Evolutionary conservation across 2,113 vertebrate genomes (phyloP).

Genomic region (Phycodurus eques): DNA sequence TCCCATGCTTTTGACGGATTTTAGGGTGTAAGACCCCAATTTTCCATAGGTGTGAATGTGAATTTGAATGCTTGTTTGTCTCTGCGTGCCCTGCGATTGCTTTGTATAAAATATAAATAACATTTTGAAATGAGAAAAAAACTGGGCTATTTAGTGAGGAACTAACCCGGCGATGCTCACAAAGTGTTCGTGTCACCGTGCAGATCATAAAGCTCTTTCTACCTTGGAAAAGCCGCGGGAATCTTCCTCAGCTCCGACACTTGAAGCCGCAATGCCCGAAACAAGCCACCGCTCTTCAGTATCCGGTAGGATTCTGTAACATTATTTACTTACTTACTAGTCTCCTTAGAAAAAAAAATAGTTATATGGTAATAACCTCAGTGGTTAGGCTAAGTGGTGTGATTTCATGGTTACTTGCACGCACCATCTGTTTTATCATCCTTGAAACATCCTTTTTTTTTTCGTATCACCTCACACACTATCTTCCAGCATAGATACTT

Average conservation of each 20-base stretch:
- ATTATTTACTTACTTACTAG: conserved; percentile 4
- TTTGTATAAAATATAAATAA: too few relatives aligned
- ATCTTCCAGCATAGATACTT: not conserved
- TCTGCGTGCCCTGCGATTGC: too few relatives aligned
- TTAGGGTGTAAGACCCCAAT: too few relatives aligned
- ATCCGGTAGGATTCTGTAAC: conserved; percentile 81
- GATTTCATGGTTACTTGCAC: not conserved
- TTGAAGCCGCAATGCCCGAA: conserved; percentile 88
- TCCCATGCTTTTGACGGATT: too few relatives aligned
- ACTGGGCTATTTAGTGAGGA: not conserved
- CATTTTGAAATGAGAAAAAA: not conserved
- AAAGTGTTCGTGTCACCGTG: conserved; percentile 46
- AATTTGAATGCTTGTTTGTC: too few relatives aligned
- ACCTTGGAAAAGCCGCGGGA: conserved; percentile 92
- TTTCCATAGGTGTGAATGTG: too few relatives aligned
- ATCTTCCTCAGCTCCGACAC: conserved; percentile 90
- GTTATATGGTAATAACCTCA: not conserved
- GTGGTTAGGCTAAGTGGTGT: not conserved
- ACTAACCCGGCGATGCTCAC: not conserved
- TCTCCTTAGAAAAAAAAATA: conserved; percentile 6
- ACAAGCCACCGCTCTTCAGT: conserved; percentile 91
- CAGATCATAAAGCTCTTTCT: conserved; percentile 90
- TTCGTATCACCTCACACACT: conserved; percentile 10
- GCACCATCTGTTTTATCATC: conserved; percentile 20
- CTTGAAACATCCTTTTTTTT: conserved; percentile 12